phyloP scores from a whole-genome alignment of 2,797 vertebrate genomes.

The Alcedo atthis region DNA sequence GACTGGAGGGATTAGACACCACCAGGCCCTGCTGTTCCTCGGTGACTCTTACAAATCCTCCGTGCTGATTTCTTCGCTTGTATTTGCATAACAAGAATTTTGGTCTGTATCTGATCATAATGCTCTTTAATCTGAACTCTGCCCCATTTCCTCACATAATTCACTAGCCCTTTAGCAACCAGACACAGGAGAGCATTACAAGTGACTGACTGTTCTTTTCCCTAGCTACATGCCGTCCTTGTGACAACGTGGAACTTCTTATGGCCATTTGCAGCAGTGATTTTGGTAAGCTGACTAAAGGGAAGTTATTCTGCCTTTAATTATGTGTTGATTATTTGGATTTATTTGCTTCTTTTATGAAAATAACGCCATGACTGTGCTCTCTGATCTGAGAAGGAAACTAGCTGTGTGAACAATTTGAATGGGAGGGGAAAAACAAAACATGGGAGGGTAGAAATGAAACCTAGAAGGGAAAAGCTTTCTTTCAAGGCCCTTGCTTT shows the following conservation, averaged over 20 bases:
- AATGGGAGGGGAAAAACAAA: neutral
- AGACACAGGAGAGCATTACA: fast-evolving
- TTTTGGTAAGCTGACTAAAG: conserved; percentile 77
- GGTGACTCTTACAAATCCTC: neutral
- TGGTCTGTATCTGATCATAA: neutral
- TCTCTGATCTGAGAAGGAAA: neutral
- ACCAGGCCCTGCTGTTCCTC: neutral
- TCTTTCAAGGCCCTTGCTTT: neutral
- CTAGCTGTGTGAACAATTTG: neutral
- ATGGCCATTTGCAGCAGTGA: conserved; percentile 87
- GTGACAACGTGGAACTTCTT: conserved; percentile 82
- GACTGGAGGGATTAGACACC: neutral
- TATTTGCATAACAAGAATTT: neutral
- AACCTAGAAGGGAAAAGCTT: neutral
- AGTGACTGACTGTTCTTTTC: neutral
- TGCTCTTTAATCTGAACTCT: neutral
- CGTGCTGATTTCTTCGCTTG: neutral
- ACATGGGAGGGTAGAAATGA: neutral
- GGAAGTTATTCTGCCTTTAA: neutral
- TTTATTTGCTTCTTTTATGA: neutral
- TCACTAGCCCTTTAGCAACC: neutral
- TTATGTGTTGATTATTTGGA: neutral
- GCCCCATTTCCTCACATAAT: neutral
- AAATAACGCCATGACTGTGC: neutral
- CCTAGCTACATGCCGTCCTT: conserved; percentile 82